Conservation (phyloP, 1,140 invertebrate species). For the Drosophila nasuta region DNA sequence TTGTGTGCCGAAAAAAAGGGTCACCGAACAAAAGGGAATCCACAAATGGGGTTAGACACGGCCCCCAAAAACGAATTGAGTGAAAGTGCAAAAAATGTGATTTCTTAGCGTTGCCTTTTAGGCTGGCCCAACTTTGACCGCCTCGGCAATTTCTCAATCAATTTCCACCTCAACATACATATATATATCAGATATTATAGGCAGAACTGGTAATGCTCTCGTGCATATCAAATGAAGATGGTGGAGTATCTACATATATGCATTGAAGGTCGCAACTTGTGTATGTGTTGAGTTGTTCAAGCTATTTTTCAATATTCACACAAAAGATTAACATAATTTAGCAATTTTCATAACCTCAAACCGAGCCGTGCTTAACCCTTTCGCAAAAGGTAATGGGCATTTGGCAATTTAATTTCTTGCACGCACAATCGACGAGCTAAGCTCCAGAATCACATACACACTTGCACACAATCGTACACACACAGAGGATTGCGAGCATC, state of each 20-base stretch:
- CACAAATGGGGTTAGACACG: conserved; percentile 44
- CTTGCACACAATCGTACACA: conserved; percentile 21
- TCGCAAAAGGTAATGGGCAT: conserved; percentile 69
- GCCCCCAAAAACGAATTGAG: conserved; percentile 46
- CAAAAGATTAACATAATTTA: conserved; percentile 76
- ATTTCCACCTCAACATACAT: conserved; percentile 52
- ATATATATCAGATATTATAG: conserved; percentile 44
- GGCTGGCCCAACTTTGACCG: conserved; percentile 59
- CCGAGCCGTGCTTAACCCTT: conserved; percentile 69
- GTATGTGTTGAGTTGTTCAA: conserved; percentile 27
- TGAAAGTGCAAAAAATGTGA: conserved; percentile 55
- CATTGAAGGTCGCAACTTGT: background rate
- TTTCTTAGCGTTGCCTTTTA: conserved; percentile 28
- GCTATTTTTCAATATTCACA: conserved; percentile 67
- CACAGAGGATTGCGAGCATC: background rate
- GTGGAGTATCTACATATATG: background rate
- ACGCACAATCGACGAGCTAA: conserved; percentile 76
- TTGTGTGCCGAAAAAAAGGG: conserved; percentile 68
- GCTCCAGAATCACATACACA: conserved; percentile 41
- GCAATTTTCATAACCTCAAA: conserved; percentile 73
- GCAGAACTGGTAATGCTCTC: conserved; percentile 15
- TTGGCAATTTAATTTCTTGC: conserved; percentile 82
- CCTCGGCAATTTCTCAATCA: conserved; percentile 73
- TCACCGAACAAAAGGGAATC: conserved; percentile 62
- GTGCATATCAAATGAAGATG: conserved; percentile 30